A percentile compares a stretch with the other conserved stretches of the same genome.
phyloP scores from a whole-genome alignment of 2,113 vertebrate genomes.

The Serilophus lunatus region DNA sequence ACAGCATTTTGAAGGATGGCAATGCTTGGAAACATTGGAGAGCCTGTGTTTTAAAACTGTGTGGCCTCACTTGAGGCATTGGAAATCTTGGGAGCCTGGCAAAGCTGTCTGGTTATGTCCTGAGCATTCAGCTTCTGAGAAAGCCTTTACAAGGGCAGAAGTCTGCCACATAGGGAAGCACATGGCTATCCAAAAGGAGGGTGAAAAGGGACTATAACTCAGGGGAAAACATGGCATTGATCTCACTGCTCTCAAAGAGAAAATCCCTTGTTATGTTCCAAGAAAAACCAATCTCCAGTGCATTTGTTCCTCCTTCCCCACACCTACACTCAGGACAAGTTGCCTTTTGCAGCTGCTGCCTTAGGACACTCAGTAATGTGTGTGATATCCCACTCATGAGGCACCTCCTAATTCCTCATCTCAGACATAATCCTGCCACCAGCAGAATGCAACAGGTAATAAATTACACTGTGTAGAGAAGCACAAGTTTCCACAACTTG shows the following conservation, averaged over 20 bases:
- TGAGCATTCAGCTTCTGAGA: neutral
- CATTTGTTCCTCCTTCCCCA: neutral
- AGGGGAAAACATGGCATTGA: neutral
- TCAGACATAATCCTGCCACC: neutral
- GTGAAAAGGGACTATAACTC: neutral
- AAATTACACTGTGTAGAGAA: neutral
- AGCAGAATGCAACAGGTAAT: constrained; percentile 38
- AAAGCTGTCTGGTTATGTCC: neutral
- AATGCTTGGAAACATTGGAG: neutral
- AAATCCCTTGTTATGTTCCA: neutral
- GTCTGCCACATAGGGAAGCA: neutral
- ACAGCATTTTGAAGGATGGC: neutral
- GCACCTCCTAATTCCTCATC: neutral
- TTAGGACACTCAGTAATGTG: neutral
- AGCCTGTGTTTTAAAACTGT: neutral
- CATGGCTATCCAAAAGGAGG: neutral
- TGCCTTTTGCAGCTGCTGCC: neutral
- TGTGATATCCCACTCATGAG: neutral
- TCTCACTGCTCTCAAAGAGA: neutral
- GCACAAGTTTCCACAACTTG: neutral
- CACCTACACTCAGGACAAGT: neutral
- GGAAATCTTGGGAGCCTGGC: neutral
- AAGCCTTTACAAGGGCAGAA: neutral
- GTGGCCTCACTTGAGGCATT: neutral
- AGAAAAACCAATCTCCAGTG: neutral